Conservation (phyloP, 2,113 vertebrate genomes). For the Poecilia latipinna region DNA sequence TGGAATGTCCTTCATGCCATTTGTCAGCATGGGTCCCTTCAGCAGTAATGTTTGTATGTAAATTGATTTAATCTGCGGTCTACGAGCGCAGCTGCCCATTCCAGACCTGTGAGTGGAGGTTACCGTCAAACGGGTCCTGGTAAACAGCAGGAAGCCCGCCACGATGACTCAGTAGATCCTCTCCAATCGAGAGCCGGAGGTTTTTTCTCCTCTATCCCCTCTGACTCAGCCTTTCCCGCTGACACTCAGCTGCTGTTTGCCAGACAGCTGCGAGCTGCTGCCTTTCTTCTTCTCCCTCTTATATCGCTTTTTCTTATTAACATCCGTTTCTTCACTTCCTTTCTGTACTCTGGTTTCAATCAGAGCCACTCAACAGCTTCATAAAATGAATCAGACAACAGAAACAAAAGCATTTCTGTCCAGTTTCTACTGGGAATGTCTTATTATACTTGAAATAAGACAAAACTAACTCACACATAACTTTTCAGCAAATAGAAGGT, state of each 20-base stretch:
- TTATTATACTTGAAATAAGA: no score
- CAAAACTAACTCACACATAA: no score
- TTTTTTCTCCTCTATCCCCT: constrained; percentile 30
- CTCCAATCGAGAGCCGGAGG: neutral
- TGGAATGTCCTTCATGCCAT: constrained; percentile 21
- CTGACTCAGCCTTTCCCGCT: constrained; percentile 60
- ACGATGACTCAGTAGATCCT: constrained; percentile 61
- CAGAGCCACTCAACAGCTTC: constrained; percentile 53
- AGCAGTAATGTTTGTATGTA: constrained; percentile 30
- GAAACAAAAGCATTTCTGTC: no score
- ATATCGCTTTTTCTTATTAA: neutral
- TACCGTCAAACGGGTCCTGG: constrained; percentile 37
- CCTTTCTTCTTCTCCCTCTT: constrained; percentile 1
- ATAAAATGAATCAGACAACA: constrained; percentile 24
- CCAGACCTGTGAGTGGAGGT: constrained; percentile 67
- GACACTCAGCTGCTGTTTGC: constrained; percentile 18
- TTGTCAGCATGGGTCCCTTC: constrained; percentile 32
- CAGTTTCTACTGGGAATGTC: no score
- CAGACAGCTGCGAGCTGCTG: constrained; percentile 39
- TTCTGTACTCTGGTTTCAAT: constrained; percentile 44
- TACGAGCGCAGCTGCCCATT: constrained; percentile 70
- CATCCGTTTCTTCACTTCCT: constrained; percentile 36
- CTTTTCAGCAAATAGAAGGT: no score
- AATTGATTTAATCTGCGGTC: constrained; percentile 26
- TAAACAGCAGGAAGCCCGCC: constrained; percentile 37